phyloP scores from a whole-genome alignment of 2,888 invertebrate species.

The Melanophora roralis region DNA sequence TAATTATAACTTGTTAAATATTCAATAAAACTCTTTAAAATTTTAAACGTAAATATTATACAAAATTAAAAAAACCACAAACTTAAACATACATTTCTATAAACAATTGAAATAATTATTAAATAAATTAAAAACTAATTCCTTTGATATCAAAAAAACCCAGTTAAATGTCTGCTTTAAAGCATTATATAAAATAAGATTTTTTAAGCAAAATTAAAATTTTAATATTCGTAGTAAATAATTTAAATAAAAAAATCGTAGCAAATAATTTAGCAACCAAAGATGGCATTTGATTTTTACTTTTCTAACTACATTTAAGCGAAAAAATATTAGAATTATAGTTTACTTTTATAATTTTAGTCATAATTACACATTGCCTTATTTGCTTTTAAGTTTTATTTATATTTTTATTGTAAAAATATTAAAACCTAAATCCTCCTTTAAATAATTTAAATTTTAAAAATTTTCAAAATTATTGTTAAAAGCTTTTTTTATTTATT shows the following conservation, averaged over 20 bases:
- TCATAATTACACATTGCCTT: constrained; percentile 53
- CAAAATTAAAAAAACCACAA: background rate
- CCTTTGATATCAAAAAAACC: constrained; percentile 25
- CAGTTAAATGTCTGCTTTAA: constrained; percentile 50
- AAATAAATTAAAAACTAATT: constrained; percentile 16
- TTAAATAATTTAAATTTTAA: background rate
- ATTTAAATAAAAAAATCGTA: constrained; percentile 42
- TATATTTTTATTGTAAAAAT: constrained; percentile 25
- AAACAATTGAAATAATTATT: constrained; percentile 25
- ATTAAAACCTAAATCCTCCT: background rate
- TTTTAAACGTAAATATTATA: constrained; percentile 1
- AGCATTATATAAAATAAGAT: constrained; percentile 4
- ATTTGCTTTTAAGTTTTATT: constrained; percentile 60
- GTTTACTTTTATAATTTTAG: constrained; percentile 37
- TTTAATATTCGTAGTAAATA: constrained; percentile 39
- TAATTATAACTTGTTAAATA: constrained; percentile 40
- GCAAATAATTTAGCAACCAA: constrained; percentile 61
- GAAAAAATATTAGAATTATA: constrained; percentile 21
- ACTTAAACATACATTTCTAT: too few relatives aligned
- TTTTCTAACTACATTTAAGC: background rate
- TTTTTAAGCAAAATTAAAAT: too few relatives aligned
- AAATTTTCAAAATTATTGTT: constrained; percentile 4
- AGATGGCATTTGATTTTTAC: constrained; percentile 58
- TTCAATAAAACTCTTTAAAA: constrained; percentile 15
- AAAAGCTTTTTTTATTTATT: background rate